Percentiles rank a stretch among this genome's conserved stretches.
These are phyloP conservation scores for Keiferia lycopersicella DNA, from an alignment of 2,888 invertebrate species.

Conservation along the genomic window DNA sequence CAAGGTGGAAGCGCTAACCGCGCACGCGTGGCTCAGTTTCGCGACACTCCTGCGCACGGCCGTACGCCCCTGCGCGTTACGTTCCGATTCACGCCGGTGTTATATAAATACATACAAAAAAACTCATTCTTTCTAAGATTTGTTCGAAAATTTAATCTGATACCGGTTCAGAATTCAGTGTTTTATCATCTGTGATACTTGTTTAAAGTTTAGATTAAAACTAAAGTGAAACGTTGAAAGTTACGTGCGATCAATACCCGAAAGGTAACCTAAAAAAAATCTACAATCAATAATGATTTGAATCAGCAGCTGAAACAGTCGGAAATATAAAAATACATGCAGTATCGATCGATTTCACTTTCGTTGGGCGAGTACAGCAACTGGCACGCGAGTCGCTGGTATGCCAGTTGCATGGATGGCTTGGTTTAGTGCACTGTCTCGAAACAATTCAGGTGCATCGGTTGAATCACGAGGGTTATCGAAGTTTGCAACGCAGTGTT, in stretches of 20 bases:
- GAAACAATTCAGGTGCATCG: slow-evolving; percentile 1
- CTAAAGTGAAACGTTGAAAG: slow-evolving; percentile 38
- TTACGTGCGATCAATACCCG: slow-evolving; percentile 42
- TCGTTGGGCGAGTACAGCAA: slow-evolving; percentile 49
- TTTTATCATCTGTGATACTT: slow-evolving; percentile 9
- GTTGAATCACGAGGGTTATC: not conserved
- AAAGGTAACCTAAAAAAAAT: slow-evolving; percentile 30
- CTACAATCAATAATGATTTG: not conserved
- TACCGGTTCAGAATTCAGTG: slow-evolving; percentile 10
- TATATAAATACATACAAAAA: slow-evolving; percentile 60
- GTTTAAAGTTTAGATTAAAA: not conserved
- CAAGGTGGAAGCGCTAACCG: slow-evolving; percentile 18
- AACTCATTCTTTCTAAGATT: slow-evolving; percentile 34
- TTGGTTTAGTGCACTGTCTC: slow-evolving; percentile 26
- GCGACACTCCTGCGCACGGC: slow-evolving; percentile 52
- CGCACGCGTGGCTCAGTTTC: slow-evolving; percentile 49
- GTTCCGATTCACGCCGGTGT: slow-evolving; percentile 48
- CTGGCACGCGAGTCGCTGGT: slow-evolving; percentile 28
- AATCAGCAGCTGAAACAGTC: slow-evolving; percentile 9
- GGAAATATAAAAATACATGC: slow-evolving; percentile 15
- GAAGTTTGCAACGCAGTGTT: too few species aligned
- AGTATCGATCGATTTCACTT: slow-evolving; percentile 61
- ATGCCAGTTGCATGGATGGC: slow-evolving; percentile 32
- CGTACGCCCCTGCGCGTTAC: slow-evolving; percentile 44
- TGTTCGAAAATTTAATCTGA: slow-evolving; percentile 32